A percentile compares a stretch with the other conserved stretches of the same genome.
Evolutionary conservation across 2,888 invertebrate genomes (phyloP).

Genomic region (Phortica okadai): DNA sequence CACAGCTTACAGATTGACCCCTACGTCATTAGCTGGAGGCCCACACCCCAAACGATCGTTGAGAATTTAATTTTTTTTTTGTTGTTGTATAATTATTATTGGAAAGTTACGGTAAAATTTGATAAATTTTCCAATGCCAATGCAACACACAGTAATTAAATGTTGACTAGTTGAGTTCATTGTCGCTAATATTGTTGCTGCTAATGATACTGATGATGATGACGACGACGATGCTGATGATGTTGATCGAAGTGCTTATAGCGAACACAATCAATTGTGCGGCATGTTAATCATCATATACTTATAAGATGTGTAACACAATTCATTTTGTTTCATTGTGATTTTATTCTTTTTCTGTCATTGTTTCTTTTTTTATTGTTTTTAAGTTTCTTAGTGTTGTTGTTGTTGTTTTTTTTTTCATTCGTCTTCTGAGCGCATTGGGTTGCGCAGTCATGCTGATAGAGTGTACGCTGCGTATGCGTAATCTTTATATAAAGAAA

Average conservation of each 20-base stretch:
- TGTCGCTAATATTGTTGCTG: not conserved
- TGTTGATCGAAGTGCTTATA: too few species aligned
- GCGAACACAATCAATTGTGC: too few species aligned
- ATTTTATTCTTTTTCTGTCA: not conserved
- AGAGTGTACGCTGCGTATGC: not conserved
- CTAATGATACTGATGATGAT: not conserved
- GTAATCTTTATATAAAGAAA: not conserved
- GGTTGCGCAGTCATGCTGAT: not conserved
- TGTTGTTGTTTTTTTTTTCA: not conserved
- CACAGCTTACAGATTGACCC: too few species aligned
- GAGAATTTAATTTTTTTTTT: too few species aligned
- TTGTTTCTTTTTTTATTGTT: not conserved
- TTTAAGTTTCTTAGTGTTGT: not conserved
- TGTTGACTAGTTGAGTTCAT: too few species aligned
- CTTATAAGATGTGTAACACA: not conserved
- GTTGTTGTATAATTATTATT: too few species aligned
- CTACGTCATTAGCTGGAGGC: too few species aligned
- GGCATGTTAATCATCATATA: not conserved
- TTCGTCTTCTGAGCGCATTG: not conserved
- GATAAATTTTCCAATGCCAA: too few species aligned
- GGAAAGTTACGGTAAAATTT: too few species aligned
- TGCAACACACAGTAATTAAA: too few species aligned
- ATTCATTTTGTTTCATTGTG: not conserved
- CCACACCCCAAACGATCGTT: too few species aligned
- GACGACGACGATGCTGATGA: not conserved